A percentile compares a stretch with the other conserved stretches of the same genome.
Conservation (phyloP, 2,797 vertebrate genomes). For the Anableps anableps region DNA sequence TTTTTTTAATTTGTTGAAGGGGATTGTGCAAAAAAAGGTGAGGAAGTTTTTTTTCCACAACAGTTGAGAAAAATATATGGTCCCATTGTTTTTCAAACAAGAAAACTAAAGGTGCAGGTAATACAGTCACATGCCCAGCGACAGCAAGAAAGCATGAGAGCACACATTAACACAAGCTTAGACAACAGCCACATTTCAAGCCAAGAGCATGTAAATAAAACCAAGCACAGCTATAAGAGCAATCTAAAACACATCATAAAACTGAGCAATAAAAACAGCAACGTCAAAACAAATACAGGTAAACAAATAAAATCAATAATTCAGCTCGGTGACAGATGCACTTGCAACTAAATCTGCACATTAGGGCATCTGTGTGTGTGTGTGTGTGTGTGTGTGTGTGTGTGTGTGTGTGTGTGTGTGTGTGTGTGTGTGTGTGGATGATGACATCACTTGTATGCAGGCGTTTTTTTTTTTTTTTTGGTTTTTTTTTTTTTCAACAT, state of each 20-base stretch:
- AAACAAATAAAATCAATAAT: constrained; percentile 9
- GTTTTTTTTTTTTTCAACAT: constrained; percentile 1
- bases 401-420: constrained; percentile 29
- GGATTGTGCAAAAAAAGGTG: neutral
- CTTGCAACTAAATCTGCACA: constrained; percentile 14
- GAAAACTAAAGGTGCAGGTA: neutral
- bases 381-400: constrained; percentile 21
- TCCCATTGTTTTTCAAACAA: neutral
- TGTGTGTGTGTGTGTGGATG: constrained; percentile 40
- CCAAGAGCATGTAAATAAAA: constrained; percentile 7
- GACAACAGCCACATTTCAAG: neutral
- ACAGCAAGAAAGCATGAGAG: neutral
- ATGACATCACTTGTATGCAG: constrained; percentile 64
- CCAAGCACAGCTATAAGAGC: neutral
- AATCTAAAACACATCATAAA: neutral
- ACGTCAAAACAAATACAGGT: neutral
- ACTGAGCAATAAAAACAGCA: constrained; percentile 1
- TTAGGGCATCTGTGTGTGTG: constrained; percentile 10
- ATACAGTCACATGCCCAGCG: neutral
- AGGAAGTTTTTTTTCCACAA: neutral
- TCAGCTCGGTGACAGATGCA: neutral
- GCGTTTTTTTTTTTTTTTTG: neutral
- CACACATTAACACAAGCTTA: neutral
- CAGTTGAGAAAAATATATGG: neutral
- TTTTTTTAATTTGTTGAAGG: neutral